phyloP scores from a whole-genome alignment of 2,888 invertebrate species.

The Amphipyra berbera region DNA sequence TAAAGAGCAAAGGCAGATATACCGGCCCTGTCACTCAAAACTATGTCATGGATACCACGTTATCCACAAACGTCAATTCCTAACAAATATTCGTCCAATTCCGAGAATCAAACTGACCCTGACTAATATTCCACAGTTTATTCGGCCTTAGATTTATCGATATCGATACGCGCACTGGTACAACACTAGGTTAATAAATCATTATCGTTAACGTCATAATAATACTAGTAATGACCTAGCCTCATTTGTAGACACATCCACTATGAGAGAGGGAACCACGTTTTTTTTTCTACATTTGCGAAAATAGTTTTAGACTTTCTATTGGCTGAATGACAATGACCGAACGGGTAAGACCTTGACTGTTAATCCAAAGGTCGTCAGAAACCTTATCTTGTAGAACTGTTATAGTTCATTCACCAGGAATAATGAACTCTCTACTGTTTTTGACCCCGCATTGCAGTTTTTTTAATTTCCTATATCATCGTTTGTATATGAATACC shows the following conservation, averaged over 20 bases:
- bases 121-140: not conserved
- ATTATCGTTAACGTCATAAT: conserved; percentile 72
- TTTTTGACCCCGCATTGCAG: no score
- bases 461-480: no score
- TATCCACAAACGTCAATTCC: not conserved
- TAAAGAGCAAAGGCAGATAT: conserved; percentile 1
- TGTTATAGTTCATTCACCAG: not conserved
- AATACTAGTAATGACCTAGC: conserved; percentile 80
- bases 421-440: no score
- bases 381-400: not conserved
- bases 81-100: not conserved
- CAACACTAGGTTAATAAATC: conserved; percentile 67
- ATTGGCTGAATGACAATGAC: not conserved
- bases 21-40: conserved; percentile 6
- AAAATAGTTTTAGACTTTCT: not conserved
- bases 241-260: conserved; percentile 67
- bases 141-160: conserved; percentile 27
- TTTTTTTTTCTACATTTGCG: not conserved
- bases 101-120: conserved; percentile 1
- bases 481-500: no score
- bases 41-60: conserved; percentile 23
- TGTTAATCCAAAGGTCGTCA: not conserved
- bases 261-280: conserved; percentile 55
- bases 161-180: conserved; percentile 28
- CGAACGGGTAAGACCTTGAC: not conserved